These are phyloP conservation scores for Meteorus sp. DNA, from an alignment of 1,140 invertebrate genomes.

Conservation along the genomic window DNA sequence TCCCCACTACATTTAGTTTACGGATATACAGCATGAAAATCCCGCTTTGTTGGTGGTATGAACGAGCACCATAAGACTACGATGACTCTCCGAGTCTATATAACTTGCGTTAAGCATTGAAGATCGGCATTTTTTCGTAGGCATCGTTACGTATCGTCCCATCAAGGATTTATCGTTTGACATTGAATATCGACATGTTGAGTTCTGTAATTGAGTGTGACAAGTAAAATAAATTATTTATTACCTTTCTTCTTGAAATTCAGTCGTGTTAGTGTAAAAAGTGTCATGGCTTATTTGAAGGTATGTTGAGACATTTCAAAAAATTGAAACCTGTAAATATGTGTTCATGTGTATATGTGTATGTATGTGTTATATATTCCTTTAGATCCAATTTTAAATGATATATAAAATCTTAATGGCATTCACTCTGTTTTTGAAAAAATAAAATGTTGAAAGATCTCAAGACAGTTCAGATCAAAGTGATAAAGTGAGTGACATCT, in stretches of 20 bases:
- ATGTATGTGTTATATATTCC: too few relatives aligned
- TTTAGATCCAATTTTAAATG: too few relatives aligned
- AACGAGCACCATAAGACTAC: constrained; percentile 8
- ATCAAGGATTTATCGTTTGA: constrained; percentile 22
- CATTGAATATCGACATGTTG: neutral
- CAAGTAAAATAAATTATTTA: neutral
- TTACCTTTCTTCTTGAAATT: neutral
- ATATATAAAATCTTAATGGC: too few relatives aligned
- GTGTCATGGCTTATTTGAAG: constrained; percentile 51
- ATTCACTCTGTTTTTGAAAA: too few relatives aligned
- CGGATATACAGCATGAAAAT: too few relatives aligned
- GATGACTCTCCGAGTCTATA: constrained; percentile 50
- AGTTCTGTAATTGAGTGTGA: neutral
- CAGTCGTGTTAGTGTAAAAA: constrained; percentile 18
- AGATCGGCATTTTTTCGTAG: constrained; percentile 52
- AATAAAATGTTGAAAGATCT: too few relatives aligned
- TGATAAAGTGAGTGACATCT: too few relatives aligned
- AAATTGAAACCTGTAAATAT: neutral
- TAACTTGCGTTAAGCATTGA: constrained; percentile 44
- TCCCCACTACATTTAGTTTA: too few relatives aligned
- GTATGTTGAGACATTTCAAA: constrained; percentile 34
- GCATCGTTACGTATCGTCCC: constrained; percentile 1
- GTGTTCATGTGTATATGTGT: neutral
- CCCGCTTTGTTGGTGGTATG: too few relatives aligned
- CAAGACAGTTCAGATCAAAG: too few relatives aligned